phyloP scores from a whole-genome alignment of 2,113 vertebrate species.

The Harpagus bidentatus region DNA sequence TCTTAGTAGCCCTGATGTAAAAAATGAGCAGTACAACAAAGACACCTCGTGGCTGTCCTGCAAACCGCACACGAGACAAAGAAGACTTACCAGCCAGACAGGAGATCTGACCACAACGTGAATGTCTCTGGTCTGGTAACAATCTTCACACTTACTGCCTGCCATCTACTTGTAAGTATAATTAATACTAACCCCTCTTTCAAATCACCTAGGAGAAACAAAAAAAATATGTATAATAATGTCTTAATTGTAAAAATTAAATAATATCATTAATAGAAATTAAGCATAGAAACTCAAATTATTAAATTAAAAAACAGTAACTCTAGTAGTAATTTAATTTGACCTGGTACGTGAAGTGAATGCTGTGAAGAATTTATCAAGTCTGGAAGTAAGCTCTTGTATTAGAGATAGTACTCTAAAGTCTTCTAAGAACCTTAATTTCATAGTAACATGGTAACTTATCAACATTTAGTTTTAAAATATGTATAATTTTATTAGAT shows the following conservation, averaged over 20 bases:
- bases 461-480: not conserved
- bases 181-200: not conserved
- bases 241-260: not conserved
- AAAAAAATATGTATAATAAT: not conserved
- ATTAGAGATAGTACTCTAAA: not conserved
- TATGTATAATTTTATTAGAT: not conserved
- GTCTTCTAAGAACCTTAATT: not conserved
- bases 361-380: not conserved
- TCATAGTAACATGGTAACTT: not conserved
- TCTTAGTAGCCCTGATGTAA: not conserved
- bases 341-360: not conserved
- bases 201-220: not conserved
- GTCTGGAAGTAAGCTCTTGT: not conserved
- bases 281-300: not conserved
- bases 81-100: not conserved
- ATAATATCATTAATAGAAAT: not conserved
- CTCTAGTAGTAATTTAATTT: not conserved
- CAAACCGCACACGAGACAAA: not conserved
- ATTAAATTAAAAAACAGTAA: not conserved
- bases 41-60: slow-evolving; percentile 69
- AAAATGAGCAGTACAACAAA: slow-evolving; percentile 42
- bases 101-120: accelerated
- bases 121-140: not conserved
- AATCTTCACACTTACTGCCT: not conserved
- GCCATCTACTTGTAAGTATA: not conserved